Percentiles rank a stretch among this genome's conserved stretches.
phyloP scores from a whole-genome alignment of 2,113 vertebrate species.

The Scytalopus superciliaris region DNA sequence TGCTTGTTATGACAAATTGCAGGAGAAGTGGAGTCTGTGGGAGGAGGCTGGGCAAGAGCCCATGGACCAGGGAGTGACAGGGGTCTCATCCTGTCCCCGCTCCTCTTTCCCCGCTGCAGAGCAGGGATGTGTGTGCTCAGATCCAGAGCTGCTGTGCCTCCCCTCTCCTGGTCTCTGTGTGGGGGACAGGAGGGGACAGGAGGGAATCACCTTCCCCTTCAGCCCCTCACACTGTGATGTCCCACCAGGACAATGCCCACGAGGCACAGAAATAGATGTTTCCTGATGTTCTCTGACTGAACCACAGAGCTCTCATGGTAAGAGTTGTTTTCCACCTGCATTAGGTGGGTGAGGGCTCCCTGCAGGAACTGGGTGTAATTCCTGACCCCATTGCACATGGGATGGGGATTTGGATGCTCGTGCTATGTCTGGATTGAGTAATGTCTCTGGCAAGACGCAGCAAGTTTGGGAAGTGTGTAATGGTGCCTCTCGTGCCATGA shows the following conservation, averaged over 20 bases:
- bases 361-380: fast-evolving
- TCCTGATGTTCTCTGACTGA: background rate
- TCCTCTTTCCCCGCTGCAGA: background rate
- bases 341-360: background rate
- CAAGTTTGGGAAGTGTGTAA: background rate
- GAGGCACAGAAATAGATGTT: background rate
- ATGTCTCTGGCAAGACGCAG: background rate
- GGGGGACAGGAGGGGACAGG: background rate
- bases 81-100: background rate
- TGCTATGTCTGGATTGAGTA: background rate
- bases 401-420: background rate
- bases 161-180: background rate
- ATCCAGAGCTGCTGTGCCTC: background rate
- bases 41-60: background rate
- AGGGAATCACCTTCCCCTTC: background rate
- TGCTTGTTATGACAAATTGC: background rate
- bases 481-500: background rate
- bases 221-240: background rate
- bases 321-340: background rate
- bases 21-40: background rate
- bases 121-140: background rate
- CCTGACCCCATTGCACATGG: background rate
- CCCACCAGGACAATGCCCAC: background rate
- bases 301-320: fast-evolving
- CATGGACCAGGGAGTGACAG: fast-evolving